Evolutionary conservation across 2,113 vertebrate genomes (phyloP).

Genomic region (Polypterus senegalus): DNA sequence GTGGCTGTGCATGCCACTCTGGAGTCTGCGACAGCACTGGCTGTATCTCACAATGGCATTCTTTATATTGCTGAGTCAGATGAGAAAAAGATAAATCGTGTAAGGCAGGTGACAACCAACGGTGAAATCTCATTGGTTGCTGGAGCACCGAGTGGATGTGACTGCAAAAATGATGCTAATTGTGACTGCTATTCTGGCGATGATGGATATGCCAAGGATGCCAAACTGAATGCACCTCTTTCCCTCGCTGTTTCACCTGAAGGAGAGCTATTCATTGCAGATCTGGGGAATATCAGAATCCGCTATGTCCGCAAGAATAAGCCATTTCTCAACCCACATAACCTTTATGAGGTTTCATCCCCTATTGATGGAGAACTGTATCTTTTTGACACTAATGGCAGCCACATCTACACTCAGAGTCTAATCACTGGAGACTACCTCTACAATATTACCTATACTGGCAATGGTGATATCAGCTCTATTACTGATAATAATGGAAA

Average conservation of each 20-base stretch:
- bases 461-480: constrained; percentile 68
- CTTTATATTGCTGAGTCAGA: constrained; percentile 91
- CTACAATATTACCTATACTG: constrained; percentile 88
- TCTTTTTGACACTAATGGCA: constrained; percentile 85
- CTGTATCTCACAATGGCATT: constrained; percentile 79
- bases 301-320: constrained; percentile 87
- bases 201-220: constrained; percentile 90
- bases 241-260: constrained; percentile 85
- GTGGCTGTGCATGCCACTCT: constrained; percentile 85
- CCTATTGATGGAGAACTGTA: constrained; percentile 92
- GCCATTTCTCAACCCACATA: constrained; percentile 80
- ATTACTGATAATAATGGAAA: constrained; percentile 89
- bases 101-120: constrained; percentile 82
- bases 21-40: constrained; percentile 80
- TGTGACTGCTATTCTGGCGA: constrained; percentile 95
- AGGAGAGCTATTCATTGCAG: constrained; percentile 83
- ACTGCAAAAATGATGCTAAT: constrained; percentile 92
- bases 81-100: constrained; percentile 91
- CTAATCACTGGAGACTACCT: constrained; percentile 87
- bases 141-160: constrained; percentile 83
- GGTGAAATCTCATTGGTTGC: constrained; percentile 90
- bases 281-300: constrained; percentile 87
- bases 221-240: constrained; percentile 77
- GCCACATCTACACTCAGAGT: constrained; percentile 88
- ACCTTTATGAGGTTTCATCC: constrained; percentile 88